Conservation (phyloP, 2,113 vertebrate species). For the Illadopsis cleaveri region DNA sequence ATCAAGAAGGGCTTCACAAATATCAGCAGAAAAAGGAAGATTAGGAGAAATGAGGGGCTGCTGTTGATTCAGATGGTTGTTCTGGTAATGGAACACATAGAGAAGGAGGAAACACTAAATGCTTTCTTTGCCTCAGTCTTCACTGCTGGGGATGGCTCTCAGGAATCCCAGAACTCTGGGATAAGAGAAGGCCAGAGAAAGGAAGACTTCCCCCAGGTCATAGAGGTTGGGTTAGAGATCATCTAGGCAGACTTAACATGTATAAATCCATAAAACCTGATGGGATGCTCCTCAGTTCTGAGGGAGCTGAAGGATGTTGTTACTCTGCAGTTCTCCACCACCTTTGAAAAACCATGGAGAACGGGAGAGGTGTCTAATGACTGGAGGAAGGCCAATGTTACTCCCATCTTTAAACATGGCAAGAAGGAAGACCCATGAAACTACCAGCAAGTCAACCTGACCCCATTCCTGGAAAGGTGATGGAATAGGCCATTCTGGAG, state of each 20-base stretch:
- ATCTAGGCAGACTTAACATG: not conserved
- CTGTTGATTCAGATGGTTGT: not conserved
- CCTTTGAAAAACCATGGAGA: not conserved
- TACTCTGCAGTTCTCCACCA: not conserved
- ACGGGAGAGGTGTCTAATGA: not conserved
- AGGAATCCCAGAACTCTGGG: not conserved
- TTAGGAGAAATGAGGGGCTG: not conserved
- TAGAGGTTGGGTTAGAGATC: not conserved
- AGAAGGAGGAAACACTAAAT: not conserved
- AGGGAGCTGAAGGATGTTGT: not conserved
- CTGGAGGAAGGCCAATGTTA: not conserved
- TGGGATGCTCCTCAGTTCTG: not conserved
- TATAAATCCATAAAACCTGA: not conserved
- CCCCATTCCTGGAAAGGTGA: not conserved
- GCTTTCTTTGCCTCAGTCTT: not conserved
- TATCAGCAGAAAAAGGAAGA: not conserved
- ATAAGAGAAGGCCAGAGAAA: not conserved
- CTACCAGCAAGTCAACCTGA: not conserved
- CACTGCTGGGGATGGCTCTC: not conserved
- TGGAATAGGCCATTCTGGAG: not conserved
- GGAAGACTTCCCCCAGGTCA: not conserved
- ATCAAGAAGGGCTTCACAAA: not conserved
- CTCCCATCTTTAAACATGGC: not conserved
- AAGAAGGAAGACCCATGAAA: not conserved
- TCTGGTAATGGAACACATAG: not conserved